These are phyloP conservation scores for Drosophila fulvimacula DNA, from an alignment of 2,888 invertebrate species.

Conservation along the genomic window DNA sequence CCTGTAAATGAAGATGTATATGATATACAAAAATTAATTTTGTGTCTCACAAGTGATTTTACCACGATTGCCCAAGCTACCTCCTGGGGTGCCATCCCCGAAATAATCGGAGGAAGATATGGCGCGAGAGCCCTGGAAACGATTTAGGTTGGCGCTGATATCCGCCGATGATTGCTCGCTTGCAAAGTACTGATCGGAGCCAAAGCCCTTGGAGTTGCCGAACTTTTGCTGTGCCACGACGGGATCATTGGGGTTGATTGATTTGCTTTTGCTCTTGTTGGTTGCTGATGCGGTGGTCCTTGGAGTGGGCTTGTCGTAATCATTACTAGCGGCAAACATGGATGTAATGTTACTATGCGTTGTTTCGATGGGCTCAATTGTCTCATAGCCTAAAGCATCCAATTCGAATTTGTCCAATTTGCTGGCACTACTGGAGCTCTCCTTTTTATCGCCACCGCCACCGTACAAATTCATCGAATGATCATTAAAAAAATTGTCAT, in stretches of 20 bases:
- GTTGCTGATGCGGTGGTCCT: slow-evolving; percentile 20
- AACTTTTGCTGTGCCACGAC: slow-evolving; percentile 95
- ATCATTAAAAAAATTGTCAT: slow-evolving; percentile 78
- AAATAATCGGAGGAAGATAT: slow-evolving; percentile 99
- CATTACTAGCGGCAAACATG: slow-evolving; percentile 81
- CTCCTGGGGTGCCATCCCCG: slow-evolving; percentile 86
- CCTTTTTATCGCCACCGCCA: slow-evolving; percentile 49
- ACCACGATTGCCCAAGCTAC: slow-evolving; percentile 53
- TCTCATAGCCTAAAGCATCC: slow-evolving; percentile 83
- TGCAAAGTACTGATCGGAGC: slow-evolving; percentile 98
- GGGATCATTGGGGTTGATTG: slow-evolving; percentile 58
- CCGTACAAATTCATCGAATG: slow-evolving; percentile 74
- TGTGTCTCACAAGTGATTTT: not conserved
- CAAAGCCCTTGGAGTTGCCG: slow-evolving; percentile 98
- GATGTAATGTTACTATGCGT: slow-evolving; percentile 82
- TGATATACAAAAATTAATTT: not conserved
- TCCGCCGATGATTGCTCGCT: slow-evolving; percentile 86
- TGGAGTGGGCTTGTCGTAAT: slow-evolving; percentile 57
- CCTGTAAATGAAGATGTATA: slow-evolving; percentile 46
- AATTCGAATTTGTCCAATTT: slow-evolving; percentile 82
- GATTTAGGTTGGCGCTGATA: slow-evolving; percentile 85
- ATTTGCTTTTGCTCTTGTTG: slow-evolving; percentile 47
- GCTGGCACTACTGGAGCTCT: slow-evolving; percentile 47
- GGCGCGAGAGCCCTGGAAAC: slow-evolving; percentile 97
- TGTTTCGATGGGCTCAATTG: slow-evolving; percentile 84